These are phyloP conservation scores for Linepithema humile DNA, from an alignment of 1,140 invertebrate genomes.

Conservation along the genomic window DNA sequence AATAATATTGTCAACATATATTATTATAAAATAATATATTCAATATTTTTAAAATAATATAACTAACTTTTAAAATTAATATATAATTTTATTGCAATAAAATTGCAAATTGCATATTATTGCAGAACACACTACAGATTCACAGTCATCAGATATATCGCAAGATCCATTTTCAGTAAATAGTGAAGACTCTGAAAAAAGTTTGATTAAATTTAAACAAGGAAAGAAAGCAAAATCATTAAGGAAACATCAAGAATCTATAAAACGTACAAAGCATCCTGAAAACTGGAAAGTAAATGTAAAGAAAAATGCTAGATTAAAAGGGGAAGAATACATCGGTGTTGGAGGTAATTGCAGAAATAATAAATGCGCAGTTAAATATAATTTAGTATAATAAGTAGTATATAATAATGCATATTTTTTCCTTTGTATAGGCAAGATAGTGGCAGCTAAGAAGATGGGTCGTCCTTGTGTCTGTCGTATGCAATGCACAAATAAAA, in stretches of 20 bases:
- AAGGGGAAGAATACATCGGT: conserved; percentile 71
- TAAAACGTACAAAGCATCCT: conserved; percentile 67
- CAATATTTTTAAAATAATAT: too few species aligned
- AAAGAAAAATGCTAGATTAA: conserved; percentile 73
- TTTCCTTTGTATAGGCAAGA: conserved; percentile 60
- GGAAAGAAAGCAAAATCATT: conserved; percentile 27
- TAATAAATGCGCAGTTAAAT: neutral
- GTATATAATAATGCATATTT: neutral
- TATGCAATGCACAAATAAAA: conserved; percentile 63
- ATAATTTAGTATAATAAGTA: too few species aligned
- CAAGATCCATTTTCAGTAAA: neutral
- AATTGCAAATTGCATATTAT: neutral
- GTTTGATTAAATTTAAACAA: conserved; percentile 42
- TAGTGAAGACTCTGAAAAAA: neutral
- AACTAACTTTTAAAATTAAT: too few species aligned
- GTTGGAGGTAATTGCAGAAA: conserved; percentile 66
- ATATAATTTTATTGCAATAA: neutral
- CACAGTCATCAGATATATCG: neutral
- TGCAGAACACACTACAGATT: neutral
- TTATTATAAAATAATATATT: neutral
- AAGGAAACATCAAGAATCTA: conserved; percentile 39
- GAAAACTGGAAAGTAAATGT: conserved; percentile 73
- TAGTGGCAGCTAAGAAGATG: conserved; percentile 74
- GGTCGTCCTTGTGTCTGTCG: conserved; percentile 69
- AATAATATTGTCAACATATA: neutral